Evolutionary conservation across 2,113 vertebrate genomes (phyloP).

Genomic region (Bolborhynchus lineola): DNA sequence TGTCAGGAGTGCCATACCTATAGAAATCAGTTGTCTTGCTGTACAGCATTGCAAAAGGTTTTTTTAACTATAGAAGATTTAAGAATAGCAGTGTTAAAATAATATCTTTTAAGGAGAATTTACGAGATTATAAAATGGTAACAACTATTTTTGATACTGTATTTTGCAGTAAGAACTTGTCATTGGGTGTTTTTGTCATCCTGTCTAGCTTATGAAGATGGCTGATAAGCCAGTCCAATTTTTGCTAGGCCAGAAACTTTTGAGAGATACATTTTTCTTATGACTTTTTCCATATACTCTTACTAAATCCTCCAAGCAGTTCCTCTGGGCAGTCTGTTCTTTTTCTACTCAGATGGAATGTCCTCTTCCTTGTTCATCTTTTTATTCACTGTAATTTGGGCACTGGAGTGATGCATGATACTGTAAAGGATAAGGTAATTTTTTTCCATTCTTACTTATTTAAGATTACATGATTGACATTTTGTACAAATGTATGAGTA

Average conservation of each 20-base stretch:
- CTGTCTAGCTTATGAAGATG: neutral
- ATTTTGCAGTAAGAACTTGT: neutral
- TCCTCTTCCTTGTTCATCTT: neutral
- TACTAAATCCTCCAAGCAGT: neutral
- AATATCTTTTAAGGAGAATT: neutral
- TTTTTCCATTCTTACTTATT: neutral
- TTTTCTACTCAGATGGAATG: neutral
- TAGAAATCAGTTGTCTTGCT: neutral
- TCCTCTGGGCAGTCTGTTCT: neutral
- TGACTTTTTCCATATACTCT: neutral
- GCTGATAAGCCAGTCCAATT: neutral
- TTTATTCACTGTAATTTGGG: neutral
- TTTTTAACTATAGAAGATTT: neutral
- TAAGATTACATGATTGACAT: neutral
- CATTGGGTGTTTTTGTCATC: neutral
- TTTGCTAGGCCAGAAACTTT: neutral
- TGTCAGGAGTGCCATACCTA: neutral
- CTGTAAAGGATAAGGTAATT: neutral
- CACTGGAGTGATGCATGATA: neutral
- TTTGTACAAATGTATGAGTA: neutral
- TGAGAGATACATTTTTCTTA: neutral
- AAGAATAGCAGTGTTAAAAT: neutral
- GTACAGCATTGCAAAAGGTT: neutral
- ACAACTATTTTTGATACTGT: neutral
- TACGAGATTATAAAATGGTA: neutral